Conservation (phyloP, 1,140 invertebrate species). For the Rhopalosiphum padi region DNA sequence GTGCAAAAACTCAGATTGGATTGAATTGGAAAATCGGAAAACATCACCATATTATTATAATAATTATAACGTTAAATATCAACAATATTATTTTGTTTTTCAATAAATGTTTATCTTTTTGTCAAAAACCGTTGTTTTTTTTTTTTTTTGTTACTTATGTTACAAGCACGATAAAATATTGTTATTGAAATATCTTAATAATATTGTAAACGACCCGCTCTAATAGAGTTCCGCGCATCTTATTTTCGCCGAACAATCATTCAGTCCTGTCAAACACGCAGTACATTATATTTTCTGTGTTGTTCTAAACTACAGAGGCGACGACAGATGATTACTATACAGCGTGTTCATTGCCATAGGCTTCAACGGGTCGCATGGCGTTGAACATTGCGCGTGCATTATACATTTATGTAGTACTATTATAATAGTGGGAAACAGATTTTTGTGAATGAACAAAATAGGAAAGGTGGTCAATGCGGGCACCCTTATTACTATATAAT, state of each 20-base stretch:
- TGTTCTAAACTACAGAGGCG: neutral
- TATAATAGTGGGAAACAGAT: constrained; percentile 35
- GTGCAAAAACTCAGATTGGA: too few relatives aligned
- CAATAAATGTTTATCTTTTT: too few relatives aligned
- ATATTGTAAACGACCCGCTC: too few relatives aligned
- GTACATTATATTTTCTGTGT: neutral
- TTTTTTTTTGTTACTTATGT: too few relatives aligned
- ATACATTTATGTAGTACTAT: constrained; percentile 1
- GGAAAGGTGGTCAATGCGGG: constrained; percentile 45
- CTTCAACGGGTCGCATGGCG: neutral
- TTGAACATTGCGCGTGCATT: constrained; percentile 10
- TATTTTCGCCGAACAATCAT: neutral
- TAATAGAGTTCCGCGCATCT: neutral
- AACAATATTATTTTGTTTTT: neutral
- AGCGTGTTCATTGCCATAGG: neutral
- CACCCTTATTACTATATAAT: constrained; percentile 27
- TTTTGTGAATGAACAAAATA: constrained; percentile 24
- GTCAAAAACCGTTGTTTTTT: too few relatives aligned
- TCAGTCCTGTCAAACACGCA: neutral
- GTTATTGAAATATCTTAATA: too few relatives aligned
- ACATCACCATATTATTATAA: too few relatives aligned
- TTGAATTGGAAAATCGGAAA: too few relatives aligned
- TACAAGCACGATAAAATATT: too few relatives aligned
- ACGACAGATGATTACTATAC: constrained; percentile 24
- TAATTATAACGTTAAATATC: neutral